Base-by-base conservation (phyloP, 2,113 vertebrate genomes). In the Empidonax traillii region DNA sequence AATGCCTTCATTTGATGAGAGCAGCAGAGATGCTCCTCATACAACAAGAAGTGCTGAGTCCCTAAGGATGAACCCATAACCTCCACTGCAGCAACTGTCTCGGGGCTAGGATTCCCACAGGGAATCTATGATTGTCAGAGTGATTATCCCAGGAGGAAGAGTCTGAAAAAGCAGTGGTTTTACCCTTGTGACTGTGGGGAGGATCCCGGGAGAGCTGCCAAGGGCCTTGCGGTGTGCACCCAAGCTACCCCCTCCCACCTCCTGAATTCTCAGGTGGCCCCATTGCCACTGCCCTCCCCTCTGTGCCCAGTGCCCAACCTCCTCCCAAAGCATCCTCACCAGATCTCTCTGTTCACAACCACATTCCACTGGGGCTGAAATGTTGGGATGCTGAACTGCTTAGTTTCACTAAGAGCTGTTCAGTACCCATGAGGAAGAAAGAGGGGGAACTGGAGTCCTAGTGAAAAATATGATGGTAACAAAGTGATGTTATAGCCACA, bases 201-300 rank as follows among this genome's bases (percentile, higher is more conserved):
- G 0, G 27, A 33, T 49, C 49, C 47, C 2, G 1, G 18, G 17
- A 63, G 18, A 24, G 20, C 47, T 79, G 31, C 20, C 35, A 43
- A 61, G n/a, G 33, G 5, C 53, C 30, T 22, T 28, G 5, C 1
- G 2, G 13, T 30, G 0, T 1, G 14, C 39, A 63, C 19, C 21
- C 4, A 0, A 53, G 27, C 72, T 14, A 19, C 23, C 16, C 4
- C 2, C 14, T 27, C 12, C 31, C n/a, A 10, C 7, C 37, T 71
- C 52, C 39, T 18, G 14, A 10, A 76, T 18, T 55, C 44, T 73
- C 39, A 19, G 0, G 7, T 35, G 46, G 24, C 20, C 16, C 22
- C 8, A 4, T 1, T 5, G 5, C 41, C 8, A 3, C 20, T 27
- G 6, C 25, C 9, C n/a, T 87, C 33, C 44, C 43, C 10, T 25